Conservation (phyloP, 2,888 invertebrate genomes). For the Tetranychus piercei region DNA sequence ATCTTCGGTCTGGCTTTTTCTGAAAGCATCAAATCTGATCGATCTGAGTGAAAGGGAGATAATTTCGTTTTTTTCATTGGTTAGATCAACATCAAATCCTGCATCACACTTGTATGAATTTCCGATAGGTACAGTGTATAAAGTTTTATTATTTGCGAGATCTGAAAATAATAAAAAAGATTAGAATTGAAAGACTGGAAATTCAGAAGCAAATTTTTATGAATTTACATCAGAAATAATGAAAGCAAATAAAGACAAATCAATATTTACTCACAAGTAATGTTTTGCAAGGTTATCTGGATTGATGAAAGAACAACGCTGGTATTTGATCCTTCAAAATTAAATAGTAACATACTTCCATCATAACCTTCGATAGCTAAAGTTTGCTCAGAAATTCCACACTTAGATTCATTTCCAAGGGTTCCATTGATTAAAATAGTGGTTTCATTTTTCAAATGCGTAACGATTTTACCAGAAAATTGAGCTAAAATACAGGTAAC, state of each 20-base stretch:
- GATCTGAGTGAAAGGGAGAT: neutral
- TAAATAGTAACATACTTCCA: no score
- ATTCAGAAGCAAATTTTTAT: no score
- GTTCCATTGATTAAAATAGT: neutral
- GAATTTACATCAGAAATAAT: no score
- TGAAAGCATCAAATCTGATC: constrained; percentile 4
- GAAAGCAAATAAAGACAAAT: no score
- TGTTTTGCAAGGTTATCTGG: no score
- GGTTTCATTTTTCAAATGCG: neutral
- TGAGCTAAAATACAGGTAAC: neutral
- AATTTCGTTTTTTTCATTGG: neutral
- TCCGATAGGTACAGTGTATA: neutral
- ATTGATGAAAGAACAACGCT: no score
- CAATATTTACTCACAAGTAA: no score
- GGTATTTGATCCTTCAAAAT: no score
- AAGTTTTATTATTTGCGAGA: neutral
- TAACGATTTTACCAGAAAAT: neutral
- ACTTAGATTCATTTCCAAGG: neutral
- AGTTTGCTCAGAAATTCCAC: neutral
- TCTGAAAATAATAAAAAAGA: neutral
- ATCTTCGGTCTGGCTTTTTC: neutral
- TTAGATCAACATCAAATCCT: neutral
- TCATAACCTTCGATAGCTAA: neutral
- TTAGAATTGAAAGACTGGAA: no score
- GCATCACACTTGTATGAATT: neutral